These are phyloP conservation scores for Geopemphigus sp. DNA, from an alignment of 1,140 invertebrate species.

Conservation along the genomic window DNA sequence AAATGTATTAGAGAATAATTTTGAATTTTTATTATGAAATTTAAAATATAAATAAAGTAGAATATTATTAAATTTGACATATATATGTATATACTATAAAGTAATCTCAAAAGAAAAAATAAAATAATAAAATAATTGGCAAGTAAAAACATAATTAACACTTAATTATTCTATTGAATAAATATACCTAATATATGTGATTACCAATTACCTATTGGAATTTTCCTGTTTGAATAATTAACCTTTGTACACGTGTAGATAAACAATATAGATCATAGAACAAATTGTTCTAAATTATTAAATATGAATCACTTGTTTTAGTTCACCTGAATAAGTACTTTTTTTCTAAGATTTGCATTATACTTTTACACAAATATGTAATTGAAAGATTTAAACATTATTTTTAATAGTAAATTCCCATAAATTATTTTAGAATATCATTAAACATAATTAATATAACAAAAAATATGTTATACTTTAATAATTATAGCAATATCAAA, in stretches of 20 bases:
- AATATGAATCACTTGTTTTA: slow-evolving; percentile 17
- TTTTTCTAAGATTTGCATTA: not conserved
- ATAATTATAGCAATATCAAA: not conserved
- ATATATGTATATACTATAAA: not conserved
- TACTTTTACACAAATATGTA: not conserved
- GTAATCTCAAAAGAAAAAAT: not conserved
- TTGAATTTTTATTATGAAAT: not conserved
- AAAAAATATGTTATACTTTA: not conserved
- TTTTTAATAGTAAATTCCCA: not conserved
- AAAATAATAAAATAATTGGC: slow-evolving; percentile 22
- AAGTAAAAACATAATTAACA: not conserved
- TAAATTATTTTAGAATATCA: not conserved
- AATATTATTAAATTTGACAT: not conserved
- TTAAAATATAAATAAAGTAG: not conserved
- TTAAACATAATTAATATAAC: not conserved
- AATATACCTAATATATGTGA: not conserved
- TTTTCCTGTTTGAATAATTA: slow-evolving; percentile 11
- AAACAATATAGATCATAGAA: slow-evolving; percentile 9
- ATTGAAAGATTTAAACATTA: not conserved
- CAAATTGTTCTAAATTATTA: slow-evolving; percentile 22
- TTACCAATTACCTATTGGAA: not conserved
- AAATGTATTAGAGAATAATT: not conserved
- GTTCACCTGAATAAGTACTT: slow-evolving; percentile 10
- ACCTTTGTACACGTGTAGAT: not conserved
- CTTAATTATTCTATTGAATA: slow-evolving; percentile 17